Evolutionary conservation across 2,797 vertebrate species (phyloP).

Genomic region (Squalus acanthias): DNA sequence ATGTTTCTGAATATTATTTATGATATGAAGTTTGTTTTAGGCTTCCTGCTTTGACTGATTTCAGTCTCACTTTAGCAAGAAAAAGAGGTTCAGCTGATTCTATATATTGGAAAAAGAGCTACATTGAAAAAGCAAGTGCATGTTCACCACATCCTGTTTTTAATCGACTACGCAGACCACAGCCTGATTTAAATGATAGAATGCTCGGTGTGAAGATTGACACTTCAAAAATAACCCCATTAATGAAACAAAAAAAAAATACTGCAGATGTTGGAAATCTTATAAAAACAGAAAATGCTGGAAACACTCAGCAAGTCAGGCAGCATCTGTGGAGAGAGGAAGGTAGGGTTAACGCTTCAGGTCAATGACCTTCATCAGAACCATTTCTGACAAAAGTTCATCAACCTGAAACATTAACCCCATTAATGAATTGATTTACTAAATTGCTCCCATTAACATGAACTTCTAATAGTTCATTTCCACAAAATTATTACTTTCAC

Average conservation of each 20-base stretch:
- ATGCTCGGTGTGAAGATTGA: not conserved
- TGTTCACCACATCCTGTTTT: conserved; percentile 35
- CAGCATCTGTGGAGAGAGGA: not conserved
- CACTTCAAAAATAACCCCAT: not conserved
- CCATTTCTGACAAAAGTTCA: not conserved
- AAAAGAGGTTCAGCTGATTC: not conserved
- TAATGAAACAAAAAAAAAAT: not conserved
- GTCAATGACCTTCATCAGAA: not conserved
- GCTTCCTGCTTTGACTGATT: not conserved
- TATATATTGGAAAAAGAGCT: not conserved
- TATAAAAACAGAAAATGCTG: not conserved
- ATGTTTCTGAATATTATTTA: not conserved
- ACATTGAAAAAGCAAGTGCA: not conserved
- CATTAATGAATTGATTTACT: not conserved
- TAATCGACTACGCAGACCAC: not conserved
- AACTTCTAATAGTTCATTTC: not conserved
- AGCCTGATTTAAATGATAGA: not conserved
- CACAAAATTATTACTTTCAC: not conserved
- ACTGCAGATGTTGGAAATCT: not conserved
- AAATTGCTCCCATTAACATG: not conserved
- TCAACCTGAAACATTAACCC: not conserved
- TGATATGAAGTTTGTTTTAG: not conserved
- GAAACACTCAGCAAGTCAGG: not conserved
- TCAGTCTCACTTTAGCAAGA: not conserved
- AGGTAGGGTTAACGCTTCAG: not conserved